Evolutionary conservation across 2,797 vertebrate genomes (phyloP).

Genomic region (Ctenopoma multispine): DNA sequence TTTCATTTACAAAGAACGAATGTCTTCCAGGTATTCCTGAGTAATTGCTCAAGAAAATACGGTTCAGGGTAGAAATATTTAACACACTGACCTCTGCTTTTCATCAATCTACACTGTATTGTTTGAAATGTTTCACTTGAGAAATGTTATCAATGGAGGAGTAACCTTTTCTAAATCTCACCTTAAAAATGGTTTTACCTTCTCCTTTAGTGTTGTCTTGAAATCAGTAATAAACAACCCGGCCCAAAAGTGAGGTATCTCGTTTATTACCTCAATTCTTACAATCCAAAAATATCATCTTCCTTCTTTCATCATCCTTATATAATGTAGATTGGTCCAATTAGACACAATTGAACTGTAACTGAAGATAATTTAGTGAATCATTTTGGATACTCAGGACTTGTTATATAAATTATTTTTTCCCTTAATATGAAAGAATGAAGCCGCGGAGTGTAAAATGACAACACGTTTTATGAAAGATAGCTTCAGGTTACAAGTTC

Average conservation of each 20-base stretch:
- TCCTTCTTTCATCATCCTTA: no score
- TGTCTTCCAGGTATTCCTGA: neutral
- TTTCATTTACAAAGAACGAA: neutral
- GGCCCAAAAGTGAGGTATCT: neutral
- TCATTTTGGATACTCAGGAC: no score
- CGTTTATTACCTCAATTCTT: slow-evolving; percentile 8
- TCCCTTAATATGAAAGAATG: neutral
- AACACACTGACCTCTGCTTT: neutral
- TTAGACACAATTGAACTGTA: neutral
- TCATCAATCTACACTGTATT: neutral
- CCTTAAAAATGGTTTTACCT: neutral
- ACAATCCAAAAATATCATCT: slow-evolving; percentile 13
- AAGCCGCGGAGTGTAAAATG: slow-evolving; percentile 5
- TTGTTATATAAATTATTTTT: neutral
- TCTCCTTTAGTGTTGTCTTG: neutral
- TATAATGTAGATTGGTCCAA: neutral
- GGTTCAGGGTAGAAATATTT: neutral
- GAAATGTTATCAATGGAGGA: slow-evolving; percentile 3
- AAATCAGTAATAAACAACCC: slow-evolving; percentile 9
- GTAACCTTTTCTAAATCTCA: slow-evolving; percentile 19
- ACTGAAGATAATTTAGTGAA: no score
- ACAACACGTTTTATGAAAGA: slow-evolving; percentile 23
- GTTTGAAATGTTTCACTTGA: neutral
- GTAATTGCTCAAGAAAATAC: neutral
- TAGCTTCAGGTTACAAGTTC: slow-evolving; percentile 32